These are phyloP conservation scores for Papilio polytes DNA, from an alignment of 1,140 invertebrate species.

Conservation along the genomic window DNA sequence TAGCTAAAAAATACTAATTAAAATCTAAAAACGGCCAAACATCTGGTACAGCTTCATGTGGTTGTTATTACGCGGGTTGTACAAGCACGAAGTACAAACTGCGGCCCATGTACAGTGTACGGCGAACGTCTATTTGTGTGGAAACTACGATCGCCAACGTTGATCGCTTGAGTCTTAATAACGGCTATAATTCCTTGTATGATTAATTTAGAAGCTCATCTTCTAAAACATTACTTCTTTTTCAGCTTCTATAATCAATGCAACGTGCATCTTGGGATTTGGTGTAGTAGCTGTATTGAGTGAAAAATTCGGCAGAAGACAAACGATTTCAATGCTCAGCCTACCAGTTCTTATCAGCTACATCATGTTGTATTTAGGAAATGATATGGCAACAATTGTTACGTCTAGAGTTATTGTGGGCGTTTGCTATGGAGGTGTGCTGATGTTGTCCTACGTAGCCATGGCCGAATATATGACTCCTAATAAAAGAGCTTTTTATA, in stretches of 20 bases:
- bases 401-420: slow-evolving; percentile 46
- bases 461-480: slow-evolving; percentile 45
- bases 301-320: slow-evolving; percentile 44
- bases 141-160: no score
- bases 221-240: slow-evolving; percentile 16
- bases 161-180: no score
- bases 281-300: slow-evolving; percentile 35
- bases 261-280: slow-evolving; percentile 45
- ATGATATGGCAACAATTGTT: slow-evolving; percentile 41
- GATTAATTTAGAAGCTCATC: not conserved
- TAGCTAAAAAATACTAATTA: no score
- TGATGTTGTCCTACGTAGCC: slow-evolving; percentile 43
- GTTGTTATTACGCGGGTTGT: no score
- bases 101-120: no score
- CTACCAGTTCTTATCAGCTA: slow-evolving; percentile 45
- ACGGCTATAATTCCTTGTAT: no score
- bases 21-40: no score
- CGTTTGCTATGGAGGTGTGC: slow-evolving; percentile 43
- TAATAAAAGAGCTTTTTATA: slow-evolving; percentile 42
- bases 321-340: slow-evolving; percentile 40
- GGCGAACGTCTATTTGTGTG: no score
- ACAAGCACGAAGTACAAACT: no score
- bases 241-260: slow-evolving; percentile 47
- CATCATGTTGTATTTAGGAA: slow-evolving; percentile 45
- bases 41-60: no score